Conservation (phyloP, 2,797 vertebrate genomes). For the Thripadectes ignobilis region DNA sequence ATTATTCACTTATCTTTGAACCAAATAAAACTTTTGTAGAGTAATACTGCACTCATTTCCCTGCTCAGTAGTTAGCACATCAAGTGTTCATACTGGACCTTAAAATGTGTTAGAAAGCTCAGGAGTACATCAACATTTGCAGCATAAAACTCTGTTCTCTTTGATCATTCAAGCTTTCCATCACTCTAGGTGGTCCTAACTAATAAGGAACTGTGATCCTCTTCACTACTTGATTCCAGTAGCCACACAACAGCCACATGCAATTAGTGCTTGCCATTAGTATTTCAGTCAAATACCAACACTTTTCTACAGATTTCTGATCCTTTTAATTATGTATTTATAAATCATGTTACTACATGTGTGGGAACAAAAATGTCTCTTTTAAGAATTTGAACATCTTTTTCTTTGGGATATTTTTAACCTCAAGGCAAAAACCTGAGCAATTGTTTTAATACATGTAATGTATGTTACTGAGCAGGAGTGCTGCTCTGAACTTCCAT, state of each 20-base stretch:
- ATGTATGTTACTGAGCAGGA: neutral
- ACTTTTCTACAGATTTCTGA: neutral
- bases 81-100: constrained; percentile 21
- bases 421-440: neutral
- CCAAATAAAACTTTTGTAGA: neutral
- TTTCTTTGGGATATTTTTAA: neutral
- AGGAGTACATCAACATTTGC: constrained; percentile 57
- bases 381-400: neutral
- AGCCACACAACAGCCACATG: constrained; percentile 30
- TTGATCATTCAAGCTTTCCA: constrained; percentile 72
- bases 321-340: constrained; percentile 39
- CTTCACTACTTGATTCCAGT: constrained; percentile 53
- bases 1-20: neutral
- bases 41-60: neutral
- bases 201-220: constrained; percentile 68
- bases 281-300: constrained; percentile 20
- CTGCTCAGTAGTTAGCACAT: constrained; percentile 10
- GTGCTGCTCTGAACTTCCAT: neutral
- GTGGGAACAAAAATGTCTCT: neutral
- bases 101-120: constrained; percentile 55
- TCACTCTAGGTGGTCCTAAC: constrained; percentile 72
- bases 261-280: constrained; percentile 36
- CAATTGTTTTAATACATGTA: neutral
- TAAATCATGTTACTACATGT: neutral
- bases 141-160: constrained; percentile 53